Evolutionary conservation across 2,888 invertebrate genomes (phyloP), one percentile per base, ranked within the genome.

Genomic region (Tenthredo mesomela): DNA sequence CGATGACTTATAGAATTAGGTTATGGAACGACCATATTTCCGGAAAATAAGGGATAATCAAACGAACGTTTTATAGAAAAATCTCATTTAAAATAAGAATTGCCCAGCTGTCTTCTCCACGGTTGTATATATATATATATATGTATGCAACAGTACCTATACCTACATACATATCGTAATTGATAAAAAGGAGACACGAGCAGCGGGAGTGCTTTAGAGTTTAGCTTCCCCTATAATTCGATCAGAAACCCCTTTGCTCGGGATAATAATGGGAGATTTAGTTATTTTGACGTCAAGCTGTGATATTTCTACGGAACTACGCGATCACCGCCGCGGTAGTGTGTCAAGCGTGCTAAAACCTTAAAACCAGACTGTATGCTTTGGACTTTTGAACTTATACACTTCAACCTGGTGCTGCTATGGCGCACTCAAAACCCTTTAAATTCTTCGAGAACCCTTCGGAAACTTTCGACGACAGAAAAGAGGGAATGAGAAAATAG

Each of bases 221-320:
- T 87, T 88, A 73, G 85, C 67, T 85, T 86, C 89, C 89, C 89
- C 89, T 91, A 91, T 93, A 93, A 93, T 93, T 93, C 92, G 93
- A 92, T 93, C 92, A 91, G 91, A 91, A 92, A 92, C 92, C 93
- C 93, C 91, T 92, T 91, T 91, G 91, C 91, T 90, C 9, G 50
- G 61, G 89, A 91, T 90, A 91, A 91, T 92, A 92, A 73, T 43
- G 92, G 92, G 93, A 93, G 93, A 91, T 92, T 93, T 91, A 92
- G 92, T 91, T 92, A 91, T 92, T 92, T 92, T 91, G 91, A 91
- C 92, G 90, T 92, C 93, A 93, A 87, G 93, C 93, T 92, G 93
- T 71, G 92, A 87, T 80, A 82, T 84, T 85, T 67, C 82, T 9
- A 82, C 47, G 18, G 33, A 21, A 21, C 12, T 29, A 29, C 40